Evolutionary conservation across 2,113 vertebrate genomes (phyloP), one percentile per base, ranked within the genome.

Genomic region (Glaucomys volans): DNA sequence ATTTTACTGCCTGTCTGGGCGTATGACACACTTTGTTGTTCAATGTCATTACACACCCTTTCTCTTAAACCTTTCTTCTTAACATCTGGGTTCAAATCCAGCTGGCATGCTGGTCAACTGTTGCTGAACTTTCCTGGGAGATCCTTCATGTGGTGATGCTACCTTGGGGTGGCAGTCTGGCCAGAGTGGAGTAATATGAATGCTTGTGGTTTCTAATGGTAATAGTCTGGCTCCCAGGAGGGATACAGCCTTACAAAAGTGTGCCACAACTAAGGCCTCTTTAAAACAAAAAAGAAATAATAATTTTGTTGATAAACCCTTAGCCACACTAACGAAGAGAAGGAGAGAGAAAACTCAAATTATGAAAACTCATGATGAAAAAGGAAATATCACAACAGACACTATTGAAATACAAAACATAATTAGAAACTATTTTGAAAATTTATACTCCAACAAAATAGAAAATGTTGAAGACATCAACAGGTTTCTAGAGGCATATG

Each of bases 81-180:
- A 71, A 87, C 44, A 69, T 20, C 20, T 95, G 71, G 66, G 12
- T 96, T 92, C 91, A 88, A 22, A 82, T 93, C 32, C 13, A 52
- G 0, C 37, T 47, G 57, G 47, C 18, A 32, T 59, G 14, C 37
- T 47, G 62, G n/a, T 40, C 35, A 67, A 4, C 2, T 50, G 42
- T 3, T 42, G 32, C 12, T 54, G 66, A n/a, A 47, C 24, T 37
- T 93, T 1, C 17, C n/a, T 67, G 44, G 30, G 32, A 47, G 5
- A 8, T 57, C 7, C 22, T 93, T 26, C 13, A 13, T 6, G 5
- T 35, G 9, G 59, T 22, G 47, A n/a, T 30, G 26, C 3, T 32
- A 12, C 28, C 26, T 62, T 8, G 1, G 5, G 57, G 32, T 18
- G 18, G 52, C 64, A 9, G 59, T 75, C 22, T 16, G 20, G 30